Percentiles rank a stretch among this genome's conserved stretches.
phyloP scores from a whole-genome alignment of 2,113 vertebrate genomes.

The Patagioenas fasciata region DNA sequence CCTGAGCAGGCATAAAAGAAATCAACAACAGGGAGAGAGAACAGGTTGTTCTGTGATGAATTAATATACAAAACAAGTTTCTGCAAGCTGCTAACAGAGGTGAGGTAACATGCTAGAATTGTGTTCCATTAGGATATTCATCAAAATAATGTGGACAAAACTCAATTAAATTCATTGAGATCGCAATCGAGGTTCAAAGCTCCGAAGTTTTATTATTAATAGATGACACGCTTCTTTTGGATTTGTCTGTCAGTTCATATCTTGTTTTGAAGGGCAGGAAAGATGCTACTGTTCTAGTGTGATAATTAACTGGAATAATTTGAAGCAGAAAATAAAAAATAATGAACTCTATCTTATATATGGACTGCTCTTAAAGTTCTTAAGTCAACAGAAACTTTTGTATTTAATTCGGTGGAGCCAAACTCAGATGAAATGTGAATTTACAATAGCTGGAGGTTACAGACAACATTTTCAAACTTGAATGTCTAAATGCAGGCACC shows the following conservation, averaged over 20 bases:
- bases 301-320: background rate
- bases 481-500: background rate
- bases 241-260: background rate
- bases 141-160: background rate
- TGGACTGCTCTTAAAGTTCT: background rate
- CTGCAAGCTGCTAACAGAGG: background rate
- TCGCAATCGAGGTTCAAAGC: background rate
- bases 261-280: background rate
- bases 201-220: background rate
- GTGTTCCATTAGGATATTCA: background rate
- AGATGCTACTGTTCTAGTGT: background rate
- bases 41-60: background rate
- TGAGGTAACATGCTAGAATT: background rate
- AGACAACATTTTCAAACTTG: slow-evolving; percentile 48
- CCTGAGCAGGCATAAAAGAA: background rate
- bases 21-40: background rate
- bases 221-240: background rate
- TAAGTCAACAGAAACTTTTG: background rate
- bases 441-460: slow-evolving; percentile 32
- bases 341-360: background rate
- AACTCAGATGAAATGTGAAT: background rate
- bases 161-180: background rate
- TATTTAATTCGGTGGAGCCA: background rate
- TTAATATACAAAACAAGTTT: background rate
- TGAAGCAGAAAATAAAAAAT: background rate